phyloP scores from a whole-genome alignment of 2,797 vertebrate species.

The Eulemur mongoz region DNA sequence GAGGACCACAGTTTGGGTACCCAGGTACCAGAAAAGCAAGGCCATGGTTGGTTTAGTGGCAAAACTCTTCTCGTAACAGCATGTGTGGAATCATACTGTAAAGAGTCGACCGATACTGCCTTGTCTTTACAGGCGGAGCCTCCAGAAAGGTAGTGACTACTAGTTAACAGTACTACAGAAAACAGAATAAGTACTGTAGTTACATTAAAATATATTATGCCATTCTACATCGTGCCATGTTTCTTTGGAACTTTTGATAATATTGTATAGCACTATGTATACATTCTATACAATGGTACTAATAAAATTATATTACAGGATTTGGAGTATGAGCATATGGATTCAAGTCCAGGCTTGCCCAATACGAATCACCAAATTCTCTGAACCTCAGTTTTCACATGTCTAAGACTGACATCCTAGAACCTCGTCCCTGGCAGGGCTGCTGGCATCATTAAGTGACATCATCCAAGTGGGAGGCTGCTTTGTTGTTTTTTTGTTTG shows the following conservation, averaged over 20 bases:
- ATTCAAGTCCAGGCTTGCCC: not conserved
- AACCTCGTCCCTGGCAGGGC: not conserved
- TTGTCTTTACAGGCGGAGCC: not conserved
- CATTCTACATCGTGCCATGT: not conserved
- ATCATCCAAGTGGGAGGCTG: not conserved
- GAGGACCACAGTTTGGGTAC: not conserved
- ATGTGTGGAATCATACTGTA: not conserved
- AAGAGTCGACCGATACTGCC: not conserved
- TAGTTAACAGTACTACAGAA: not conserved
- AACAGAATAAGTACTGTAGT: not conserved
- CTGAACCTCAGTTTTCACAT: not conserved
- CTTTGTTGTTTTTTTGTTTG: no score
- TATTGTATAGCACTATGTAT: not conserved
- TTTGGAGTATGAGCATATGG: not conserved
- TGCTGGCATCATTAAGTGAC: not conserved
- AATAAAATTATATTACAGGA: not conserved
- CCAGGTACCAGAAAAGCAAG: not conserved
- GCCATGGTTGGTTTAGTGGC: not conserved
- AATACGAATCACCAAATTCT: not conserved
- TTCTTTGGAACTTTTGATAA: not conserved
- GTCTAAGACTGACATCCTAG: not conserved
- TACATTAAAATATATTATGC: not conserved
- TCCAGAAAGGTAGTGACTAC: not conserved
- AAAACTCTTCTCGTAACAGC: not conserved
- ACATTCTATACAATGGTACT: not conserved